Evolutionary conservation across 2,888 invertebrate genomes (phyloP).

Genomic region (Ochropacha duplaris): DNA sequence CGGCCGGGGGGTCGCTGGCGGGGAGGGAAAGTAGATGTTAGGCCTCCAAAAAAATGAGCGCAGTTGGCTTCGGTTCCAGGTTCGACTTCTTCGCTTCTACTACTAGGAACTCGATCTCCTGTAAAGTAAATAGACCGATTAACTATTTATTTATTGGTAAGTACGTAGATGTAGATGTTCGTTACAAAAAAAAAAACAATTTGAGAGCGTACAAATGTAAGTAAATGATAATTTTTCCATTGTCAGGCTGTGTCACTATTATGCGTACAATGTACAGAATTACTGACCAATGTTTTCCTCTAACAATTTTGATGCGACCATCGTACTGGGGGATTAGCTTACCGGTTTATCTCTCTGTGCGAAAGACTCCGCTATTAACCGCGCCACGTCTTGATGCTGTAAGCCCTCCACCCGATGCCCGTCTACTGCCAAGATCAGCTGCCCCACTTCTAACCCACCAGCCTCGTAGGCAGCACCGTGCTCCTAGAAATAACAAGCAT

Average conservation of each 20-base stretch:
- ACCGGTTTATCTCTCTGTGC: slow-evolving; percentile 91
- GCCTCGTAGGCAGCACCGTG: slow-evolving; percentile 97
- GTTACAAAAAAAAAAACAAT: too few relatives aligned
- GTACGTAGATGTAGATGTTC: too few relatives aligned
- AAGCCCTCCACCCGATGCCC: slow-evolving; percentile 90
- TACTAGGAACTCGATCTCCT: slow-evolving; percentile 96
- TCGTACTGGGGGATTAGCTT: slow-evolving; percentile 11
- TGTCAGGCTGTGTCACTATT: background rate
- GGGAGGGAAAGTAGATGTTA: slow-evolving; percentile 95
- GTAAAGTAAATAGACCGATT: slow-evolving; percentile 38
- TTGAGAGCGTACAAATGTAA: too few relatives aligned
- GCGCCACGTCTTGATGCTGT: slow-evolving; percentile 95
- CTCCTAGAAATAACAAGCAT: slow-evolving; percentile 84
- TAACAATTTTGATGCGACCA: background rate
- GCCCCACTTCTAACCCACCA: slow-evolving; percentile 96
- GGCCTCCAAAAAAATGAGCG: slow-evolving; percentile 95
- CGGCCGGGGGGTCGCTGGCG: slow-evolving; percentile 89
- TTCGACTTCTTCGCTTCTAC: slow-evolving; percentile 96
- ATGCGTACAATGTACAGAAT: background rate
- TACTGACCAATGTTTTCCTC: background rate
- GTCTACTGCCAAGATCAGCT: slow-evolving; percentile 96
- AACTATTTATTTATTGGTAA: too few relatives aligned
- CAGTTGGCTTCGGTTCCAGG: slow-evolving; percentile 95
- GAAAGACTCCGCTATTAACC: slow-evolving; percentile 96
- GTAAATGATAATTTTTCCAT: background rate